Base-by-base conservation (phyloP, 2,888 invertebrate species). In the Melieria crassipennis region DNA sequence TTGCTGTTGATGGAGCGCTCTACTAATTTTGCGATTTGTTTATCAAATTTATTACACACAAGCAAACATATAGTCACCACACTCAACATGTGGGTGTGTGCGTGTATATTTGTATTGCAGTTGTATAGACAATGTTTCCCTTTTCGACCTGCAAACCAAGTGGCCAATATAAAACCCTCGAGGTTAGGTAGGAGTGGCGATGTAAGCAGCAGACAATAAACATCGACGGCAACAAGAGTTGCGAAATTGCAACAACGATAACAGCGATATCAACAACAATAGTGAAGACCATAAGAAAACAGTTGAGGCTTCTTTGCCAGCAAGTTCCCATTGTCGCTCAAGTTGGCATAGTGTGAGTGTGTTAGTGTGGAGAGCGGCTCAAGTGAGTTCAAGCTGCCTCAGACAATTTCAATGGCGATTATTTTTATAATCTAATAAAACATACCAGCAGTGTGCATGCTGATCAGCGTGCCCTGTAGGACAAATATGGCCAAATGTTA, bases 21-120 rank as follows among this genome's bases (percentile, higher is more conserved):
- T 69, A 55, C 69, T 69, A 76, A 75, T 76, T 75, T 76, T 69
- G 66, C 74, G 72, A 75, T 73, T 76, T 76, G 73, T 74, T 70
- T 70, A 70, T 65, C 45, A 70, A 70, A 60, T 65, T 58, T 65
- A 60, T 16, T 30, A 4, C 55, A 62, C 55, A 65, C 60, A 9
- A 13, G 55, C 45, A 55, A 52, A 45, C 65, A 55, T n/a, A 6
- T 55, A 65, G 7, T 9, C 10, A 48, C 9, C 45, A 4, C 45
- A 6, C 11, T 11, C 6, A 11, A 13, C 45, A 0, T 58, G 16
- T 4, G 43, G 7, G 42, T 30, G 5, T 43, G 58, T 30, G 42
- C 43, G 11, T 58, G 30, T 42, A 43, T 58, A 43, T 47, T 4
- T n/a, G 50, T 63, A 50, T 5, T 30, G 30, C 30, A 30, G 2